Evolutionary conservation across 2,888 invertebrate genomes (phyloP).

Genomic region (Fragum fragum): DNA sequence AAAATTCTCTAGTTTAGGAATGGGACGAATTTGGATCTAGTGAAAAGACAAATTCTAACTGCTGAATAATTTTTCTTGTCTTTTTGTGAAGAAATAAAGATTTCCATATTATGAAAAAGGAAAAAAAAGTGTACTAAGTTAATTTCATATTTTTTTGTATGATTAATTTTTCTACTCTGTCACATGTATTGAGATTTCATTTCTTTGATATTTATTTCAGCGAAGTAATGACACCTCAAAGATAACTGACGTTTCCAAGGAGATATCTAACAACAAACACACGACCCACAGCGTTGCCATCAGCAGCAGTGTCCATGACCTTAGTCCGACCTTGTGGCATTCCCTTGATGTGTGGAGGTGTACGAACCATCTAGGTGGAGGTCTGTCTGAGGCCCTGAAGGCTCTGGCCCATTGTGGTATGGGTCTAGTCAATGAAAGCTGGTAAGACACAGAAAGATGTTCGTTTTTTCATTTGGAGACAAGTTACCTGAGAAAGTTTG

Average conservation of each 20-base stretch:
- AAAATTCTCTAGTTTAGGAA: no score
- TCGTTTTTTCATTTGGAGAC: no score
- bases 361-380: slow-evolving; percentile 80
- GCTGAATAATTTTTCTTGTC: no score
- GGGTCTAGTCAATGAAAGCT: slow-evolving; percentile 84
- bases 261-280: slow-evolving; percentile 42
- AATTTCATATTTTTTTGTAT: no score
- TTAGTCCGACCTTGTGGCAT: slow-evolving; percentile 86
- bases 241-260: slow-evolving; percentile 42
- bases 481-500: no score
- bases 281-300: slow-evolving; percentile 78
- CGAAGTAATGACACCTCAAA: slow-evolving; percentile 56
- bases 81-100: no score
- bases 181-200: no score
- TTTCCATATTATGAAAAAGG: no score
- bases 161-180: no score
- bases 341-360: slow-evolving; percentile 86
- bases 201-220: slow-evolving; percentile 45
- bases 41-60: no score
- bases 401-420: slow-evolving; percentile 83
- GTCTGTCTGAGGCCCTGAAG: slow-evolving; percentile 80
- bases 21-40: no score
- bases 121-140: no score
- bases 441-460: slow-evolving; percentile 80
- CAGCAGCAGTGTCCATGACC: slow-evolving; percentile 86